Conservation (phyloP, 2,797 vertebrate genomes). For the Chaenodraco wilsoni region DNA sequence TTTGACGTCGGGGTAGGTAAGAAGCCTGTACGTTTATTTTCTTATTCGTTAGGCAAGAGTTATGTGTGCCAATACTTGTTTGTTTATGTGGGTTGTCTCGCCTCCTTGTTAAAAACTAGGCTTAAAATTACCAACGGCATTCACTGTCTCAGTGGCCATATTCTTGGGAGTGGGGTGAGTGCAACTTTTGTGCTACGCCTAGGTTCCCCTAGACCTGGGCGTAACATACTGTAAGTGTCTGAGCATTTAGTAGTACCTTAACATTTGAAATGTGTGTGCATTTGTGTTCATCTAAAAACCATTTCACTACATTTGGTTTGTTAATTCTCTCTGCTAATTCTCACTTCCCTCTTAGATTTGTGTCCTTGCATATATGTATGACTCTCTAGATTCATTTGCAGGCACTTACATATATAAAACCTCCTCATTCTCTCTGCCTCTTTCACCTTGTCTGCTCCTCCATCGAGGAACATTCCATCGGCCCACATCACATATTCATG, state of each 20-base stretch:
- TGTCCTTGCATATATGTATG: background rate
- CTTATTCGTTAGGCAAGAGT: no score
- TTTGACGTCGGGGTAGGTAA: no score
- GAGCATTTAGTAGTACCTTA: background rate
- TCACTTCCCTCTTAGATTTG: background rate
- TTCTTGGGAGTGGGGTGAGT: no score
- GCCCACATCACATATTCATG: constrained; percentile 52
- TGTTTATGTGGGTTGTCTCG: no score
- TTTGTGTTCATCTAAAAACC: background rate
- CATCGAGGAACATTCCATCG: constrained; percentile 7
- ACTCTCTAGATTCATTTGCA: background rate
- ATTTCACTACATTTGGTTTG: background rate
- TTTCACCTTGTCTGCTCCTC: constrained; percentile 26
- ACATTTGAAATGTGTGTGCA: background rate
- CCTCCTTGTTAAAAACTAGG: no score
- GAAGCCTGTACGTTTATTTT: no score
- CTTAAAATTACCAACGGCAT: no score
- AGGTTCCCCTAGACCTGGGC: no score
- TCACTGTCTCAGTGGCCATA: no score
- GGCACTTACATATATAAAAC: constrained; percentile 1
- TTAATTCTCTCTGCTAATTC: background rate
- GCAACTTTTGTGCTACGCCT: no score
- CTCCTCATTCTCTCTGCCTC: constrained; percentile 14
- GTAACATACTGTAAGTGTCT: no score
- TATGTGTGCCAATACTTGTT: no score